phyloP scores from a whole-genome alignment of 2,113 vertebrate genomes.

The Nipponia nippon region DNA sequence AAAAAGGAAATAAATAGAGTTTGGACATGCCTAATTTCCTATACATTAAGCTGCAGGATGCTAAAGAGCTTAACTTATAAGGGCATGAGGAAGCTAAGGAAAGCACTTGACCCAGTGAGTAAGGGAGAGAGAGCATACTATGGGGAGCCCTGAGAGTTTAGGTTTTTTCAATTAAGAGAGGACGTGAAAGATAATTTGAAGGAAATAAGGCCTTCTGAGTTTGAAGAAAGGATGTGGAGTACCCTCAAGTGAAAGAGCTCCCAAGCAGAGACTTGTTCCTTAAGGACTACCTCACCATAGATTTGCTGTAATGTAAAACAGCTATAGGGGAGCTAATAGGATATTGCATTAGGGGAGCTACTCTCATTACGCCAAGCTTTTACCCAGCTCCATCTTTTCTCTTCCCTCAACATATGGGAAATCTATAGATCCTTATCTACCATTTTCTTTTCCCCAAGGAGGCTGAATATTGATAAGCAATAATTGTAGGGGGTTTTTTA shows the following conservation, averaged over 20 bases:
- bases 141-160: background rate
- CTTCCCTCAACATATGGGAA: background rate
- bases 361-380: background rate
- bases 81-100: background rate
- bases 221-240: background rate
- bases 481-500: background rate
- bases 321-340: background rate
- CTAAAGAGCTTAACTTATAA: background rate
- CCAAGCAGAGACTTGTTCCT: background rate
- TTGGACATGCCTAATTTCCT: background rate
- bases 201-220: background rate
- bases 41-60: background rate
- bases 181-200: background rate
- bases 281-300: background rate
- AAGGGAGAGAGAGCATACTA: background rate
- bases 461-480: background rate
- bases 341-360: background rate
- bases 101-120: background rate
- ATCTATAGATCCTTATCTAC: background rate
- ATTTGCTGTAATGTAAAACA: background rate
- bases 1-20: background rate
- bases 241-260: background rate
- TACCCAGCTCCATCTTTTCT: background rate
- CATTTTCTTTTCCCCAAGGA: background rate
- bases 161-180: background rate